phyloP scores from a whole-genome alignment of 2,113 vertebrate genomes.

The Scortum barcoo region DNA sequence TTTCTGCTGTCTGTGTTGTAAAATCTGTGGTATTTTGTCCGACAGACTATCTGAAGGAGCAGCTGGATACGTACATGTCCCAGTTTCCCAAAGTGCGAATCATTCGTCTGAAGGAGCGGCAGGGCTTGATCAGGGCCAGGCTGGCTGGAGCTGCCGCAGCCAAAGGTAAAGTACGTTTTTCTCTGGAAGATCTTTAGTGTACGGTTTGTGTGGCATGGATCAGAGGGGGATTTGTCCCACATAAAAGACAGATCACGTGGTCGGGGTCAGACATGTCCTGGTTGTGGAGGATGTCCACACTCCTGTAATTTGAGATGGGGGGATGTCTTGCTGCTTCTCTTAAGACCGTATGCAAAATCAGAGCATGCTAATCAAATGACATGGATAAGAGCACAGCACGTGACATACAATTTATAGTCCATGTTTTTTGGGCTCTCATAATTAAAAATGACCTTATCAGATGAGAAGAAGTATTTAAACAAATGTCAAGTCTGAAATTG shows the following conservation, averaged over 20 bases:
- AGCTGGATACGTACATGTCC: conserved; percentile 91
- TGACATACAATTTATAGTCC: no score
- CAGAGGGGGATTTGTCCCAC: neutral
- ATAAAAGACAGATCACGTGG: neutral
- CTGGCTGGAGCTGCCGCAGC: conserved; percentile 90
- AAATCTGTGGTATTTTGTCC: neutral
- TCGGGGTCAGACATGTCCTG: neutral
- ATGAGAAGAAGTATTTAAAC: neutral
- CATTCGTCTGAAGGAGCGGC: conserved; percentile 90
- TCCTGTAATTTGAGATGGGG: neutral
- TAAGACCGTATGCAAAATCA: neutral
- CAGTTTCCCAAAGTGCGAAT: conserved; percentile 92
- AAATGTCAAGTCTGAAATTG: neutral
- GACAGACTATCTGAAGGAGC: conserved; percentile 90
- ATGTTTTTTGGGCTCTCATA: neutral
- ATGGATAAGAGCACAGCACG: neutral
- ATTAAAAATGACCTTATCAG: neutral
- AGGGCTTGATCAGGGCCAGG: conserved; percentile 94
- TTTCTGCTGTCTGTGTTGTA: conserved; percentile 2
- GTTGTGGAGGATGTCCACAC: neutral
- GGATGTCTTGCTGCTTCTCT: neutral
- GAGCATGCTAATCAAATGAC: neutral
- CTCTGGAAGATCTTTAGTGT: neutral
- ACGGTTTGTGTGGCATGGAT: neutral
- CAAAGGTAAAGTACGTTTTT: conserved; percentile 83